Percentiles rank a stretch among this genome's conserved stretches.
Evolutionary conservation across 2,888 invertebrate species (phyloP).

Genomic region (Parasteatoda lunata): DNA sequence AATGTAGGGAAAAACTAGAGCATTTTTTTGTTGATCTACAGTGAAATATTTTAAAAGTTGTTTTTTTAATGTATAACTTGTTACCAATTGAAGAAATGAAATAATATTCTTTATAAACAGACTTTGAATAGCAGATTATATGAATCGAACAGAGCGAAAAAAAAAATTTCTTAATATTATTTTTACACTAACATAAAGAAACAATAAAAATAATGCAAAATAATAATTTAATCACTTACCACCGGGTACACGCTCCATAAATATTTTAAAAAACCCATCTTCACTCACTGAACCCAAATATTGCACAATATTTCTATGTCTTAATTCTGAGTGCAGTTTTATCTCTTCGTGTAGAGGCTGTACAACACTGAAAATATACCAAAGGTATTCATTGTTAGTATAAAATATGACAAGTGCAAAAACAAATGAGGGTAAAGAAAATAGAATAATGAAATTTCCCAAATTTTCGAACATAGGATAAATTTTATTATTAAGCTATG

Average conservation of each 20-base stretch:
- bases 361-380: conserved; percentile 80
- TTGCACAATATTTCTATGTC: conserved; percentile 97
- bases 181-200: not conserved
- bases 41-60: no score
- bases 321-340: conserved; percentile 93
- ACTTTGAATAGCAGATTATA: no score
- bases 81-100: no score
- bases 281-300: conserved; percentile 96
- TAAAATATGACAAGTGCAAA: no score
- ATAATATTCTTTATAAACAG: no score
- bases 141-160: not conserved
- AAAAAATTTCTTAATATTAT: not conserved
- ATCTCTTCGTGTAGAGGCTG: conserved; percentile 99
- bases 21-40: no score
- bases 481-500: not conserved
- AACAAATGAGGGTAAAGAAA: no score
- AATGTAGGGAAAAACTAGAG: no score
- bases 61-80: no score
- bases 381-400: no score
- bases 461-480: no score
- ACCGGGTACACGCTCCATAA: conserved; percentile 99
- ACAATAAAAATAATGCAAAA: not conserved
- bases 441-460: no score
- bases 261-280: conserved; percentile 96
- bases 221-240: conserved; percentile 76